Evolutionary conservation across 2,888 invertebrate genomes (phyloP).

Genomic region (Brachypalpus laphriformis): DNA sequence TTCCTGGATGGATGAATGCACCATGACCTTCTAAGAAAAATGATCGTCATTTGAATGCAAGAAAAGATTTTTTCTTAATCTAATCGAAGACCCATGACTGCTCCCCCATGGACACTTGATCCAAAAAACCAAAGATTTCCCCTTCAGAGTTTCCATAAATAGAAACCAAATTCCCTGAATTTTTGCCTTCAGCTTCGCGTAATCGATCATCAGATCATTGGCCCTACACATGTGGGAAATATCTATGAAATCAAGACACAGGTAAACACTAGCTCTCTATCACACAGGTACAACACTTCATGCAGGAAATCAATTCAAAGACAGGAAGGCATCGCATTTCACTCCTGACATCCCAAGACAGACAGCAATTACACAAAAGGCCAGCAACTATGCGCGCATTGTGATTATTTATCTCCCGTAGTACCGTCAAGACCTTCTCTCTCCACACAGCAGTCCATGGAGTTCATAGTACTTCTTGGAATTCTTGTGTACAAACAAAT

Average conservation of each 20-base stretch:
- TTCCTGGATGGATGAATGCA: too few relatives aligned
- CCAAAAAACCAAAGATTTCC: slow-evolving; percentile 8
- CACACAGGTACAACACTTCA: slow-evolving; percentile 26
- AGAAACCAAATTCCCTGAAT: slow-evolving; percentile 44
- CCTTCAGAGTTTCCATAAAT: not conserved
- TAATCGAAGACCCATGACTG: not conserved
- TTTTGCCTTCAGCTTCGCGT: slow-evolving; percentile 33
- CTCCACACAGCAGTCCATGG: not conserved
- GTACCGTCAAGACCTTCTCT: slow-evolving; percentile 16
- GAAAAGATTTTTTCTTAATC: too few relatives aligned
- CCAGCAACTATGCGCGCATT: slow-evolving; percentile 56
- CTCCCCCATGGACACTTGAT: slow-evolving; percentile 32
- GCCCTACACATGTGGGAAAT: slow-evolving; percentile 44
- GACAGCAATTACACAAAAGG: slow-evolving; percentile 60
- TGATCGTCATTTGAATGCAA: not conserved
- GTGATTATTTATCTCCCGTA: slow-evolving; percentile 58
- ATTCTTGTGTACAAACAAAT: slow-evolving; percentile 45
- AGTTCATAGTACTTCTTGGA: slow-evolving; percentile 65
- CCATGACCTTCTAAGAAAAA: too few relatives aligned
- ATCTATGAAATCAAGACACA: slow-evolving; percentile 11
- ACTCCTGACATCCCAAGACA: slow-evolving; percentile 42
- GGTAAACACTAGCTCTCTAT: not conserved
- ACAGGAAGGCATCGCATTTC: slow-evolving; percentile 59
- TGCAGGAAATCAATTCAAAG: slow-evolving; percentile 59
- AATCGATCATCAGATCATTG: slow-evolving; percentile 55